A percentile compares a stretch with the other conserved stretches of the same genome.
Evolutionary conservation across 2,797 vertebrate species (phyloP).

Genomic region (Sebastes goodei): DNA sequence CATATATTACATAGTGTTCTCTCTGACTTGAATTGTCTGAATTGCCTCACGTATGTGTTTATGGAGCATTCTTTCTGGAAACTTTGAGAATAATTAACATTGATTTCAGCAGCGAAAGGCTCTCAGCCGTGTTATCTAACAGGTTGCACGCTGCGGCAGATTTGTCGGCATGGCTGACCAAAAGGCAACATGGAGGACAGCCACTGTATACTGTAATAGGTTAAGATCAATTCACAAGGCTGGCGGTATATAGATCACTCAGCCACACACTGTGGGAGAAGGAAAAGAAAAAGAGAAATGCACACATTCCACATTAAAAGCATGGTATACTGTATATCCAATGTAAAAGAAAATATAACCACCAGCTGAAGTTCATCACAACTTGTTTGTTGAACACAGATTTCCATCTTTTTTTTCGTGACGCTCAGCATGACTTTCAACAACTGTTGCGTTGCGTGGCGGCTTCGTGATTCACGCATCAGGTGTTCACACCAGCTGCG

Average conservation of each 20-base stretch:
- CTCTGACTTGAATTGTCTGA: background rate
- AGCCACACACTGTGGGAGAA: background rate
- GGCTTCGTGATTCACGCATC: too few relatives aligned
- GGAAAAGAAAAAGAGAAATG: background rate
- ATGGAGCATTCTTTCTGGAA: constrained; percentile 9
- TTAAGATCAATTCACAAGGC: constrained; percentile 48
- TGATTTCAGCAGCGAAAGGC: constrained; percentile 38
- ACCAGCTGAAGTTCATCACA: background rate
- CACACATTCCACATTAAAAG: background rate
- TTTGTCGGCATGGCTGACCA: constrained; percentile 51
- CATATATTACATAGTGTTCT: background rate
- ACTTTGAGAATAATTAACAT: constrained; percentile 49
- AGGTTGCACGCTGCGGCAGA: constrained; percentile 22
- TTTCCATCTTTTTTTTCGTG: too few relatives aligned
- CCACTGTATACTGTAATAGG: constrained; percentile 20
- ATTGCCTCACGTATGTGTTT: background rate
- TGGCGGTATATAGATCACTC: constrained; percentile 23
- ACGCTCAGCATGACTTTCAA: too few relatives aligned
- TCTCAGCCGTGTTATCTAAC: constrained; percentile 46
- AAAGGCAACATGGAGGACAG: constrained; percentile 34
- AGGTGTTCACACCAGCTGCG: too few relatives aligned
- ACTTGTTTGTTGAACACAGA: background rate
- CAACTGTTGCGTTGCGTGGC: too few relatives aligned
- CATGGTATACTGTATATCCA: background rate
- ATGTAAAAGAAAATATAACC: background rate